These are phyloP conservation scores for Clarias platycephalus DNA, from an alignment of 2,797 vertebrate genomes.

Conservation along the genomic window DNA sequence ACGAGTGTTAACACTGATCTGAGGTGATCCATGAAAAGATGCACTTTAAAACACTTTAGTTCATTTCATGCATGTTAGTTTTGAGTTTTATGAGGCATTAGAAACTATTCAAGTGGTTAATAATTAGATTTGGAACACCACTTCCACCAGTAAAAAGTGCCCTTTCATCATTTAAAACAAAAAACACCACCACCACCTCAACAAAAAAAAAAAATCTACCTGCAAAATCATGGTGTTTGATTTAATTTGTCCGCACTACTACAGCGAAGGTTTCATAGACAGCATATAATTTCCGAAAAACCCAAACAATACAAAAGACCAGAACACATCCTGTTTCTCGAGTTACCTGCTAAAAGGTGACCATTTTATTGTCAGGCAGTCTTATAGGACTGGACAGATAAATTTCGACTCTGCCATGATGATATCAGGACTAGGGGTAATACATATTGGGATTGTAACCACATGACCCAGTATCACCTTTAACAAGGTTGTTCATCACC, in stretches of 20 bases:
- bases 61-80: slow-evolving; percentile 40
- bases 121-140: slow-evolving; percentile 22
- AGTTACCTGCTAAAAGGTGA: slow-evolving; percentile 13
- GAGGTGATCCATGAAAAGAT: slow-evolving; percentile 32
- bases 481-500: not conserved
- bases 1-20: slow-evolving; percentile 48
- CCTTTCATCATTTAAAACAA: not conserved
- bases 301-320: not conserved
- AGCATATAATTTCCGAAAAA: not conserved
- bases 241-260: not conserved
- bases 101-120: slow-evolving; percentile 39
- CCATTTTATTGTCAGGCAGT: slow-evolving; percentile 20
- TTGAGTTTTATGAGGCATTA: slow-evolving; percentile 25
- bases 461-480: not conserved
- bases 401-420: slow-evolving; percentile 16
- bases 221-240: not conserved
- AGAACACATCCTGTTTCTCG: not conserved
- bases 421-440: slow-evolving; percentile 12
- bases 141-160: slow-evolving; percentile 17
- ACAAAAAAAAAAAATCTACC: not conserved
- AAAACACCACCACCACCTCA: not conserved
- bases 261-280: not conserved
- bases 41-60: slow-evolving; percentile 27
- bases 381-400: slow-evolving; percentile 12
- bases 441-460: not conserved